Evolutionary conservation across 2,113 vertebrate genomes (phyloP).

Genomic region (Acanthochromis polyacanthus): DNA sequence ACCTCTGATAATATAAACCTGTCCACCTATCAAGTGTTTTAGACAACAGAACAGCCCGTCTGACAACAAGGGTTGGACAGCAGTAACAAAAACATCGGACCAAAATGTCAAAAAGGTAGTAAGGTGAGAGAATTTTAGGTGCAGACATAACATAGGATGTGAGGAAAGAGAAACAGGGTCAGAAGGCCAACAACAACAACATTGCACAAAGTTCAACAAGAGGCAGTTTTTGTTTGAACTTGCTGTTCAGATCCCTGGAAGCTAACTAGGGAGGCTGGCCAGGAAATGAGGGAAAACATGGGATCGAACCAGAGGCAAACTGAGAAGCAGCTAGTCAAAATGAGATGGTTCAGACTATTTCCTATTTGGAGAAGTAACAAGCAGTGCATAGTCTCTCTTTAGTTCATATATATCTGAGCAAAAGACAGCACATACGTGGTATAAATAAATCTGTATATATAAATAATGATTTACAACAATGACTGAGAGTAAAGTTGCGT

Average conservation of each 20-base stretch:
- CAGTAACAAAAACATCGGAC: slow-evolving; percentile 96
- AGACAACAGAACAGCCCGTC: slow-evolving; percentile 99
- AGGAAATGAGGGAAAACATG: slow-evolving; percentile 49
- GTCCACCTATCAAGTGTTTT: slow-evolving; percentile 99
- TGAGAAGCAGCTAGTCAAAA: slow-evolving; percentile 29
- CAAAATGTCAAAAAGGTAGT: slow-evolving; percentile 89
- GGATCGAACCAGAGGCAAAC: slow-evolving; percentile 80
- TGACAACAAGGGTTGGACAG: slow-evolving; percentile 98
- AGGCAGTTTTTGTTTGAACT: slow-evolving; percentile 72
- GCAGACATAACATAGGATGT: slow-evolving; percentile 68
- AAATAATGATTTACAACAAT: neutral
- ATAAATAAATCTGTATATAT: neutral
- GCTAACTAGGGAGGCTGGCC: slow-evolving; percentile 30
- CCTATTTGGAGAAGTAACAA: slow-evolving; percentile 6
- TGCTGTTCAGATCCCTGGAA: slow-evolving; percentile 48
- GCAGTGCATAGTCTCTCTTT: slow-evolving; percentile 17
- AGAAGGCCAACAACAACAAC: slow-evolving; percentile 85
- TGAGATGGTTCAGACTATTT: slow-evolving; percentile 13
- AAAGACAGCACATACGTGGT: neutral
- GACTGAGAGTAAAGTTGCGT: neutral
- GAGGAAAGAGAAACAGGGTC: slow-evolving; percentile 85
- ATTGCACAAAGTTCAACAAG: slow-evolving; percentile 85
- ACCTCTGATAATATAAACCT: slow-evolving; percentile 99
- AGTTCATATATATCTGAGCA: neutral
- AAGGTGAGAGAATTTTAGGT: slow-evolving; percentile 86